phyloP scores from a whole-genome alignment of 2,113 vertebrate genomes.

The Hyperopisus bebe region DNA sequence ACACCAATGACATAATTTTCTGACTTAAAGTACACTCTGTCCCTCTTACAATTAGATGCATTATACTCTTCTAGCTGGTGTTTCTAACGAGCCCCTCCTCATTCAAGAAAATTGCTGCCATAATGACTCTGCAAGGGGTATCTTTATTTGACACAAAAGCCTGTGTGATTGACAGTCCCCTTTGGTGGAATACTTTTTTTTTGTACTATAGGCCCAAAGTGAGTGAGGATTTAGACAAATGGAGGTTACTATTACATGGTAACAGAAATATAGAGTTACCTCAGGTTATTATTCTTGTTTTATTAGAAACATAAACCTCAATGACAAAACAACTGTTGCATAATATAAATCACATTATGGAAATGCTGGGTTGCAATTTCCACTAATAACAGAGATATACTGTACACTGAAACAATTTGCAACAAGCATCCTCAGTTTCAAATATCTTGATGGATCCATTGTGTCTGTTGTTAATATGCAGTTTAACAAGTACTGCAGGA shows the following conservation, averaged over 20 bases:
- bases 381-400: not conserved
- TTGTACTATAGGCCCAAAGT: not conserved
- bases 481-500: not conserved
- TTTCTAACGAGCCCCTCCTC: not conserved
- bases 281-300: not conserved
- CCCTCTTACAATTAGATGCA: not conserved
- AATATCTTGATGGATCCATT: not conserved
- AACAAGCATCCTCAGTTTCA: not conserved
- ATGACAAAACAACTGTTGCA: conserved; percentile 10
- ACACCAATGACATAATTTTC: not conserved
- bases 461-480: not conserved
- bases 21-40: not conserved
- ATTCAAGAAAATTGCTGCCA: not conserved
- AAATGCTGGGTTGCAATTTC: conserved; percentile 5
- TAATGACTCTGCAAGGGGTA: not conserved
- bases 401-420: conserved; percentile 1
- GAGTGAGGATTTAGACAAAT: not conserved
- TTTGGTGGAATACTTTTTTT: not conserved
- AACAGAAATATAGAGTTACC: not conserved
- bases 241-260: not conserved
- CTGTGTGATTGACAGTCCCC: not conserved
- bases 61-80: not conserved
- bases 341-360: conserved; percentile 7
- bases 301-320: not conserved
- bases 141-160: not conserved